Conservation (phyloP, 1,140 invertebrate genomes). For the Pentalonia nigronervosa region DNA sequence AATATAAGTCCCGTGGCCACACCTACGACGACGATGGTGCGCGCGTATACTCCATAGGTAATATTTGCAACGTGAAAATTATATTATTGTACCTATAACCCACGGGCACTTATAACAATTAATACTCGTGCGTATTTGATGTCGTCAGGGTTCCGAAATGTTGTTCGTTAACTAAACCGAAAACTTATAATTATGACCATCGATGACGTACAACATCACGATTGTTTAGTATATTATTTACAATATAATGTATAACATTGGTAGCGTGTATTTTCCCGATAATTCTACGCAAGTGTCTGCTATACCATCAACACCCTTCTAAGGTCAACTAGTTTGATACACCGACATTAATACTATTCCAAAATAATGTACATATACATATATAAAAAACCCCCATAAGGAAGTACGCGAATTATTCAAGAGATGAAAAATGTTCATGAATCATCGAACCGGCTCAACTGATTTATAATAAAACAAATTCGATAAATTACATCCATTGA, state of each 20-base stretch:
- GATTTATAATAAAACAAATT: slow-evolving; percentile 30
- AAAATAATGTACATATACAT: background rate
- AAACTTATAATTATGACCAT: background rate
- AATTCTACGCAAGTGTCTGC: background rate
- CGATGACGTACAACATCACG: background rate
- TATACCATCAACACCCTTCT: slow-evolving; percentile 43
- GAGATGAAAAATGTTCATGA: slow-evolving; percentile 39
- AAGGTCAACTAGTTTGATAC: slow-evolving; percentile 44
- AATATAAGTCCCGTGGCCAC: background rate
- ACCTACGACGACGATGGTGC: background rate
- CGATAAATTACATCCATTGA: slow-evolving; percentile 12
- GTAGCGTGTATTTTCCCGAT: background rate
- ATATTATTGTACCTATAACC: too few relatives aligned
- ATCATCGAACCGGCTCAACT: background rate
- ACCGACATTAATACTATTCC: background rate
- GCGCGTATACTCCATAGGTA: background rate
- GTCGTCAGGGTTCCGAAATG: background rate
- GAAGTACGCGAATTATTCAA: slow-evolving; percentile 20
- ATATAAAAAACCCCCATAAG: slow-evolving; percentile 51
- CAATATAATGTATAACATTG: background rate
- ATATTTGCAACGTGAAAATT: background rate
- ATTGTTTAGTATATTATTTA: slow-evolving; percentile 33
- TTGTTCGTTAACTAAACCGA: background rate
- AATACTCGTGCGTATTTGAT: background rate
- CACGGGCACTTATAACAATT: too few relatives aligned